Percentiles rank a stretch among this genome's conserved stretches.
These are phyloP conservation scores for Drosophila setifemur DNA, from an alignment of 1,140 invertebrate genomes.

Conservation along the genomic window DNA sequence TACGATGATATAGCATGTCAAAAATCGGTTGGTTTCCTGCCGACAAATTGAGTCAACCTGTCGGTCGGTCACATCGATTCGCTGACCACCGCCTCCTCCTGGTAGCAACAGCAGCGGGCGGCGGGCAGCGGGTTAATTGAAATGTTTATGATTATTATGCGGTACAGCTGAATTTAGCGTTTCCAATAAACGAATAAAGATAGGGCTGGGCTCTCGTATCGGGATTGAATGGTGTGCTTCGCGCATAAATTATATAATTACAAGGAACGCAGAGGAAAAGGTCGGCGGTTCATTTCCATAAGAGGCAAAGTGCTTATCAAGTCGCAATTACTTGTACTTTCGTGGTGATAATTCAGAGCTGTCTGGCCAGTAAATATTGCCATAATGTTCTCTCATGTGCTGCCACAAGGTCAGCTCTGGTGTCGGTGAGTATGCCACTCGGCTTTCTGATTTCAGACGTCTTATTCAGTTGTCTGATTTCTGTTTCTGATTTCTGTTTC, in stretches of 20 bases:
- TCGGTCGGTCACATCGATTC: constrained; percentile 1
- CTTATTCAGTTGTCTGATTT: constrained; percentile 2
- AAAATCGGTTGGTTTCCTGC: constrained; percentile 16
- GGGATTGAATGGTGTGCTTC: constrained; percentile 1
- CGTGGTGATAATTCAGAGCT: constrained; percentile 33
- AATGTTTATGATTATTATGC: constrained; percentile 44
- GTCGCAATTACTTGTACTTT: constrained; percentile 23
- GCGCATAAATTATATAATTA: constrained; percentile 39
- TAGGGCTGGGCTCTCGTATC: constrained; percentile 1
- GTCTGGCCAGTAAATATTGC: constrained; percentile 6
- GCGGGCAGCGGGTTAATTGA: constrained; percentile 1
- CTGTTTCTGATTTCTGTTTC: not conserved
- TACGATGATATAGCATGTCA: constrained; percentile 34
- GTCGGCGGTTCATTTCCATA: constrained; percentile 22
- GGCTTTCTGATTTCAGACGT: constrained; percentile 7
- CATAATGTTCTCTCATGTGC: constrained; percentile 17
- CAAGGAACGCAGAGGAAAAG: constrained; percentile 12
- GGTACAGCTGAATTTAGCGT: constrained; percentile 16
- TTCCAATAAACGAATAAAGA: constrained; percentile 53
- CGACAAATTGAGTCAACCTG: constrained; percentile 4
- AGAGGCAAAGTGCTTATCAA: constrained; percentile 30
- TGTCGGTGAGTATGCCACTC: too few relatives aligned
- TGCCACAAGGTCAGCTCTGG: constrained; percentile 29
- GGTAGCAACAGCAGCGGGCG: constrained; percentile 18
- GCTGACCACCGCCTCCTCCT: constrained; percentile 7